Evolutionary conservation across 2,797 vertebrate species (phyloP), one percentile per base, ranked within the genome.

Genomic region (Xenopus petersii): DNA sequence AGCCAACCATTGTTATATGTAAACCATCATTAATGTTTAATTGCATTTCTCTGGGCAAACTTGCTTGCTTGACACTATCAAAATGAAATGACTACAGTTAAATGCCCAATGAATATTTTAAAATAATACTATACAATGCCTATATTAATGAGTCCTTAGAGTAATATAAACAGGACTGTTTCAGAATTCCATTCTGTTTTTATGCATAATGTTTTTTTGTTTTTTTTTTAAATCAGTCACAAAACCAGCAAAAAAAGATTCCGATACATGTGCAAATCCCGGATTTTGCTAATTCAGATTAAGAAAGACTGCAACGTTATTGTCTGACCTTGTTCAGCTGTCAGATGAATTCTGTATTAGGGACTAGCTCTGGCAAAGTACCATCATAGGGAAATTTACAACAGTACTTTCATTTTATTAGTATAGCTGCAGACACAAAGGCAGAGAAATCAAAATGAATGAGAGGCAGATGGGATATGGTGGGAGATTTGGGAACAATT

Each of bases 401-500:
- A 82, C 67, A 80, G 83, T 82, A 80, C 75, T 75, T 80, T 72
- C 79, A 77, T 87, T 88, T 86, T 85, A 81, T 82, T 83, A 76
- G 71, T 84, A 74, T 80, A 80, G 80, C 81, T 74, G 82, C 82
- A 84, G 84, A 81, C 75, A 75, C 80, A 79, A 75, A 81, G 82
- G 79, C 81, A 82, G 47, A 81, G 85, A 83, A 82, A 85, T 84
- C 80, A 75, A 36, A 82, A 77, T 15, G 80, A 83, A 69, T 56
- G 80, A 81, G 82, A 83, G 81, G 80, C 82, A 86, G 85, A 85
- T 81, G 83, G 82, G 84, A 79, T 82, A 82, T 87, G 83, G 80
- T 83, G 81, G 82, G 86, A 81, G 75, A 80, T 80, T 80, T 83
- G 84, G 85, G 84, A 88, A 86, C 83, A 79, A 83, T 86, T 87